phyloP scores from a whole-genome alignment of 2,888 invertebrate genomes.

The Pachliopta kotzebuea region DNA sequence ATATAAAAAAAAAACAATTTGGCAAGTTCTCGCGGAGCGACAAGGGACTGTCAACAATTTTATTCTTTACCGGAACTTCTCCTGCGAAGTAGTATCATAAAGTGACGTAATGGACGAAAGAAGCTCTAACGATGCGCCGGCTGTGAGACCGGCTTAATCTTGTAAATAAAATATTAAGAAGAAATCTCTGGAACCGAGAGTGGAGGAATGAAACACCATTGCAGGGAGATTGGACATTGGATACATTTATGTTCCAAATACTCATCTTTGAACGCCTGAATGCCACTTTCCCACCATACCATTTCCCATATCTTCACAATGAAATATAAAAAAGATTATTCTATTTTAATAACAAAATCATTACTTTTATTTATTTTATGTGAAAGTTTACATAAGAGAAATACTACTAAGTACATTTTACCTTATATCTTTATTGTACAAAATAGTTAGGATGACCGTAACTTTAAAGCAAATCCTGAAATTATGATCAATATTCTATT shows the following conservation, averaged over 20 bases:
- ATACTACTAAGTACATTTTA: too few species aligned
- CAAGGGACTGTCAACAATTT: constrained; percentile 52
- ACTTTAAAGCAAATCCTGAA: too few species aligned
- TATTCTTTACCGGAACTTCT: constrained; percentile 48
- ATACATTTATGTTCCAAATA: constrained; percentile 37
- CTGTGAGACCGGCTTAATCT: constrained; percentile 56
- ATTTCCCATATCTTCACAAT: too few species aligned
- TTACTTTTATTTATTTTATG: too few species aligned
- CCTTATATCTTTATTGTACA: too few species aligned
- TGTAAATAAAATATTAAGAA: constrained; percentile 74
- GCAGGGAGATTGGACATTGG: constrained; percentile 54
- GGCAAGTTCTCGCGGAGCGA: constrained; percentile 37
- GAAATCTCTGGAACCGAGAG: constrained; percentile 62
- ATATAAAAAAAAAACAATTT: constrained; percentile 39
- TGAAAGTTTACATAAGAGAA: too few species aligned
- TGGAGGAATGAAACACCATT: constrained; percentile 47
- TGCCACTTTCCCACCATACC: too few species aligned
- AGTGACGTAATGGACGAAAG: constrained; percentile 61
- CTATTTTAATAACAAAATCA: too few species aligned
- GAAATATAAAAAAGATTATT: too few species aligned
- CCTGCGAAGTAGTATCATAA: constrained; percentile 60
- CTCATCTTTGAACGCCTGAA: too few species aligned
- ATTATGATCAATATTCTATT: too few species aligned
- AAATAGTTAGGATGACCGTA: too few species aligned
- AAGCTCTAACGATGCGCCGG: constrained; percentile 57